These are phyloP conservation scores for Solea senegalensis DNA, from an alignment of 2,113 vertebrate genomes.

Conservation along the genomic window DNA sequence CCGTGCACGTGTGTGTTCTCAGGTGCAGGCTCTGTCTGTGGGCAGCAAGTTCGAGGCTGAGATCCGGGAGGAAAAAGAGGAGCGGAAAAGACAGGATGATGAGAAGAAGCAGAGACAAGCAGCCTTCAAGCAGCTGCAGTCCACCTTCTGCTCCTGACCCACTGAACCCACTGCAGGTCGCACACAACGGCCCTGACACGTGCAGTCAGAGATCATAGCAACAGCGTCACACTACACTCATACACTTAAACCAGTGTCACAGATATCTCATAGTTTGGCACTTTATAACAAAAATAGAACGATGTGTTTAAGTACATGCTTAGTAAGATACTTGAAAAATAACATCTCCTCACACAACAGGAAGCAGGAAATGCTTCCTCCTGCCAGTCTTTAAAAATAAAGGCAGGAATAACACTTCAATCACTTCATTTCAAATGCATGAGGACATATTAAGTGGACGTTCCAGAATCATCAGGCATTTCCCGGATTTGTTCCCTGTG, in stretches of 20 bases:
- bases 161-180: conserved; percentile 20
- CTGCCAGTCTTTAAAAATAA: not conserved
- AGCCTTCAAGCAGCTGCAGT: conserved; percentile 92
- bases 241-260: conserved; percentile 1
- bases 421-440: not conserved
- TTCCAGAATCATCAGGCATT: not conserved
- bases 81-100: conserved; percentile 86
- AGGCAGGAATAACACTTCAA: not conserved
- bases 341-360: not conserved
- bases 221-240: conserved; percentile 9
- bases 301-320: conserved; percentile 1
- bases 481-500: not conserved
- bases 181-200: not conserved
- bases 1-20: conserved; percentile 18
- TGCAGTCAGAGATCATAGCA: conserved; percentile 15
- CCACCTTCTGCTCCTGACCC: conserved; percentile 84
- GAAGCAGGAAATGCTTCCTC: not conserved
- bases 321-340: conserved; percentile 19
- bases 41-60: conserved; percentile 94
- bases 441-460: conserved; percentile 1
- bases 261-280: conserved; percentile 14
- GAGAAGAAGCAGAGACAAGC: conserved; percentile 88
- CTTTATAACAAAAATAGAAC: conserved; percentile 21
- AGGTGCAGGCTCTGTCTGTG: conserved; percentile 88
- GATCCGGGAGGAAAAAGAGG: conserved; percentile 92